Conservation (phyloP, 2,113 vertebrate genomes). For the Fulica atra region DNA sequence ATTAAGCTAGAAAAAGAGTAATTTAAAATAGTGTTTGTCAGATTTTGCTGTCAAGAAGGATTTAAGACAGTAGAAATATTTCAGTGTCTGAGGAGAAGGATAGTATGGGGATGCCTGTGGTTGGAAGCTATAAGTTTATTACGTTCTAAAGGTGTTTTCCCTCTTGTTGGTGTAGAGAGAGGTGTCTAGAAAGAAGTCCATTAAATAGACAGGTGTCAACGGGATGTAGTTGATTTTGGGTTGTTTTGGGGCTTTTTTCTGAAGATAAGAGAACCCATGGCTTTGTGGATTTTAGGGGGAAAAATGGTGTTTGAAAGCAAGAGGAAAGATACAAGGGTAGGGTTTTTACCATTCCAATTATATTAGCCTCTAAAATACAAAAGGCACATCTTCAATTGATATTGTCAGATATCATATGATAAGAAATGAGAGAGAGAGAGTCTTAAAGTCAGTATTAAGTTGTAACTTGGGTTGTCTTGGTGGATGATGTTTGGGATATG, state of each 20-base stretch:
- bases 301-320: not conserved
- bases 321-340: not conserved
- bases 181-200: not conserved
- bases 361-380: not conserved
- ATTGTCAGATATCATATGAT: not conserved
- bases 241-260: not conserved
- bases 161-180: not conserved
- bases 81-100: not conserved
- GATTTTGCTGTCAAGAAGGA: not conserved
- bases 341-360: not conserved
- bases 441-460: not conserved
- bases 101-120: fast-evolving
- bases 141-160: not conserved
- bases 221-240: not conserved
- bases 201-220: not conserved
- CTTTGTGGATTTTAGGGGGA: not conserved
- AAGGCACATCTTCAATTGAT: not conserved
- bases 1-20: not conserved
- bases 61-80: not conserved
- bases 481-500: not conserved
- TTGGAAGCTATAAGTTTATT: not conserved
- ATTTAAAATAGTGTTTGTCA: not conserved
- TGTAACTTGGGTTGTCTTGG: not conserved
- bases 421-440: not conserved
- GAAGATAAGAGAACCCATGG: not conserved